Percentiles rank a stretch among this genome's conserved stretches.
Evolutionary conservation across 2,888 invertebrate species (phyloP).

Genomic region (Folsomia candida): DNA sequence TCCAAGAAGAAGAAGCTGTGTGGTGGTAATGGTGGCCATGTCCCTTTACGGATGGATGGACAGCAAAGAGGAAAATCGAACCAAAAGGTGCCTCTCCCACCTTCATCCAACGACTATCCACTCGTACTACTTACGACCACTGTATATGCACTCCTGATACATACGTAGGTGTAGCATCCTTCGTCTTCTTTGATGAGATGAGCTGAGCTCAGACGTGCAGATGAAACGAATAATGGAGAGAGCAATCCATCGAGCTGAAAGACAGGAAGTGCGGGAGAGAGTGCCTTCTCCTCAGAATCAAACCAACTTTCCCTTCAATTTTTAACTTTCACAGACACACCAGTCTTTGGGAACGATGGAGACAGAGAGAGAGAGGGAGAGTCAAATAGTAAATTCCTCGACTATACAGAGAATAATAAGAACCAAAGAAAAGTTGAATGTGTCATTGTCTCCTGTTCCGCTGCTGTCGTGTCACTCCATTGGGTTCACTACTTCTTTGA

Average conservation of each 20-base stretch:
- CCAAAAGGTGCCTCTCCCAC: neutral
- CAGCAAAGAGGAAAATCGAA: conserved; percentile 13
- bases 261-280: conserved; percentile 36
- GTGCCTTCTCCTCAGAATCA: conserved; percentile 29
- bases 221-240: conserved; percentile 42
- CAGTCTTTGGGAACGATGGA: neutral
- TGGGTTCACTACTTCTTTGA: neutral
- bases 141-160: neutral
- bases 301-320: conserved; percentile 26
- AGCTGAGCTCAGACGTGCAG: conserved; percentile 38
- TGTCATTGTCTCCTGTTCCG: neutral
- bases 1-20: neutral
- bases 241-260: conserved; percentile 42
- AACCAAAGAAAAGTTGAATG: neutral
- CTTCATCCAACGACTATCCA: neutral
- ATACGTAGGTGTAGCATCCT: neutral
- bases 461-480: neutral
- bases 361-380: neutral
- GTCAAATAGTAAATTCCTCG: too few species aligned
- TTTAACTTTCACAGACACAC: conserved; percentile 2
- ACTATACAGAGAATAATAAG: neutral
- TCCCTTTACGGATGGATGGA: conserved; percentile 18
- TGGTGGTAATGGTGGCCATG: neutral
- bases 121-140: neutral
- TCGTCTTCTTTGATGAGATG: conserved; percentile 36